Evolutionary conservation across 1,140 invertebrate genomes (phyloP).

Genomic region (Saccostrea glomerata): DNA sequence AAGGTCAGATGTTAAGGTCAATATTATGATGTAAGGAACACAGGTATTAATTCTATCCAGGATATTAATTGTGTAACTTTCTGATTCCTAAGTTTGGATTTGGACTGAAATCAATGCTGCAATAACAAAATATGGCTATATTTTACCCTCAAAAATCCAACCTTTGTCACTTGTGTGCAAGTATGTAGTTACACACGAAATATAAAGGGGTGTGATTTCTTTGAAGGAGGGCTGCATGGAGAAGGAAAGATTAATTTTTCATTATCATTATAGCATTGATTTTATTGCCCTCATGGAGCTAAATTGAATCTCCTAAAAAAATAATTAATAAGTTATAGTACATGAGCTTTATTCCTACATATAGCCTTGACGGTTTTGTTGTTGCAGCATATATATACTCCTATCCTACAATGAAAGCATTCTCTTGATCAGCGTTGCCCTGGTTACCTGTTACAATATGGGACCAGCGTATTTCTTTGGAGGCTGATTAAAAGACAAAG

Average conservation of each 20-base stretch:
- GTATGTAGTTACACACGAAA: too few species aligned
- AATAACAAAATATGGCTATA: not conserved
- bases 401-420: slow-evolving; percentile 36
- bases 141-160: not conserved
- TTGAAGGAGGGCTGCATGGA: too few species aligned
- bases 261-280: too few species aligned
- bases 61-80: not conserved
- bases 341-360: too few species aligned
- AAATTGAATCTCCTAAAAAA: too few species aligned
- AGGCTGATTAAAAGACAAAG: slow-evolving; percentile 23
- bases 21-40: not conserved
- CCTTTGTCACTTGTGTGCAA: too few species aligned
- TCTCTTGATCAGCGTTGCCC: slow-evolving; percentile 15
- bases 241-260: too few species aligned
- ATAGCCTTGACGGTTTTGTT: not conserved
- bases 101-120: slow-evolving; percentile 13
- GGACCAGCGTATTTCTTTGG: slow-evolving; percentile 67
- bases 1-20: not conserved
- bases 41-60: slow-evolving; percentile 12
- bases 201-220: too few species aligned
- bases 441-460: slow-evolving; percentile 69
- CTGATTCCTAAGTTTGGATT: not conserved
- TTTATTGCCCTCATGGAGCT: too few species aligned
- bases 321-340: too few species aligned
- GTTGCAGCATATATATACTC: not conserved